Base-by-base conservation (phyloP, 2,797 vertebrate species). In the Staurois parvus region DNA sequence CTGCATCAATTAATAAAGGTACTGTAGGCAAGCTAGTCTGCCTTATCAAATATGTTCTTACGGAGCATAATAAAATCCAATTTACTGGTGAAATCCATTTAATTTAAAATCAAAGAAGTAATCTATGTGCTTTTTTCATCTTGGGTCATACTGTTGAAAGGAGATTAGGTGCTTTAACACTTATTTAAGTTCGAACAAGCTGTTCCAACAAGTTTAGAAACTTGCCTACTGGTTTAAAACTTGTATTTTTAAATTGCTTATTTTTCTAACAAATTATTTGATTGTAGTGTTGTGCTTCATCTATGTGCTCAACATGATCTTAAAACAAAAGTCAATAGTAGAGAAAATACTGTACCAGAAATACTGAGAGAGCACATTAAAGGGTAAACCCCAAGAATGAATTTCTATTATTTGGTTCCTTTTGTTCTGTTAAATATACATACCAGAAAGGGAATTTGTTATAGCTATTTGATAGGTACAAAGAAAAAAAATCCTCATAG, bases 41-140 rank as follows among this genome's bases (percentile, higher is more conserved):
- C 86, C 90, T 90, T 85, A 87, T 12, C 24, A 93, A 93, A 92
- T 90, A 89, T 87, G 88, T 91, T 88, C 88, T 92, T 90, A 92
- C 87, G 88, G 92, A 94, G 88, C 91, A 93, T 91, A 92, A 91
- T 89, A 90, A 93, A 93, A 93, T 93, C 90, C 88, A 93, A 92
- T 93, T 94, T 94, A 89, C 87, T 85, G 87, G 88, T 84, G 87
- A 94, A 94, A 94, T 93, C 84, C 77, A 89, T 93, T 93, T 93
- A 93, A 93, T 93, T 94, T 94, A 93, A 94, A 94, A 92, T 92
- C 89, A 92, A 91, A 92, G 86, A 82, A 85, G 77, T 87, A 89
- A 90, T 92, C 83, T 92, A 90, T 40, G 52, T 80, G 84, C 0
- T 8, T 90, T 89, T 90, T 85, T 83, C 81, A 90, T 78, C 70